A percentile compares a stretch with the other conserved stretches of the same genome.
Evolutionary conservation across 2,113 vertebrate genomes (phyloP).

Genomic region (Embiotoca jacksoni): DNA sequence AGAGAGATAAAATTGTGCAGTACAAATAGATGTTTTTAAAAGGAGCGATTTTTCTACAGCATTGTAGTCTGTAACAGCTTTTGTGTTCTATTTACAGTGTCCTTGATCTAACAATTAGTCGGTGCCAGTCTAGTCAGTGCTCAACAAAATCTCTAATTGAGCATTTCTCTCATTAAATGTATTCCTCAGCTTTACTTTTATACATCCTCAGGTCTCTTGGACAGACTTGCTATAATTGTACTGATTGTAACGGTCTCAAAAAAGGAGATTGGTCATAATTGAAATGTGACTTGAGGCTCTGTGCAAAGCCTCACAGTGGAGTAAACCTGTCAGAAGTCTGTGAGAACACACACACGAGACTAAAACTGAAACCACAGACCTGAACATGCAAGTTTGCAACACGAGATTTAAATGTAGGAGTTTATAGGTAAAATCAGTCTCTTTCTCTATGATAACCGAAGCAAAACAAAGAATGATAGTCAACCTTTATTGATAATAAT

Average conservation of each 20-base stretch:
- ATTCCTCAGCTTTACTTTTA: no score
- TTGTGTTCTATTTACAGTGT: no score
- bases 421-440: not conserved
- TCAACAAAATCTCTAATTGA: no score
- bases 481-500: slow-evolving; percentile 1
- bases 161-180: no score
- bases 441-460: not conserved
- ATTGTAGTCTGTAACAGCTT: no score
- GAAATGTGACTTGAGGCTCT: not conserved
- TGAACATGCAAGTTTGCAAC: not conserved
- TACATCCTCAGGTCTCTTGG: no score
- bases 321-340: slow-evolving; percentile 15
- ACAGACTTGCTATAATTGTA: not conserved
- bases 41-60: no score
- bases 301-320: not conserved
- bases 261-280: not conserved
- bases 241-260: slow-evolving; percentile 4
- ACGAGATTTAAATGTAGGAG: not conserved
- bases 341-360: not conserved
- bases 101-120: no score
- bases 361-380: slow-evolving; percentile 12
- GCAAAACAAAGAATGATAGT: not conserved
- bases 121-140: no score
- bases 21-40: not conserved
- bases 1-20: not conserved